These are phyloP conservation scores for Danionella dracula DNA, from an alignment of 2,797 vertebrate genomes.

Conservation along the genomic window DNA sequence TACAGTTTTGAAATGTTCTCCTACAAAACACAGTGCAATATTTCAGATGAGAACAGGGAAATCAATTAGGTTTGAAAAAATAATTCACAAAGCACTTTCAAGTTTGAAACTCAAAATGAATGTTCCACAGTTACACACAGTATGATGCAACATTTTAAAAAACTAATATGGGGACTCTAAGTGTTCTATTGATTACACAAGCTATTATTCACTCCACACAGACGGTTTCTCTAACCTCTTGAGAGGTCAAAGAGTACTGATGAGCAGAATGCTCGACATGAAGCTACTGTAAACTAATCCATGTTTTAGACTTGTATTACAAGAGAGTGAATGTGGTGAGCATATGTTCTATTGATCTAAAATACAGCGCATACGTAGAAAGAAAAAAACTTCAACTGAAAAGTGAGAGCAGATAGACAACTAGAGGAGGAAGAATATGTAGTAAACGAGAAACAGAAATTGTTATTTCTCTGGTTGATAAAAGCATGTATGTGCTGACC, in stretches of 20 bases:
- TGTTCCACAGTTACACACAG: too few species aligned
- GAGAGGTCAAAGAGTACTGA: slow-evolving; percentile 60
- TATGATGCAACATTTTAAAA: too few species aligned
- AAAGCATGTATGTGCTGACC: slow-evolving; percentile 97
- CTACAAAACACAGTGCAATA: too few species aligned
- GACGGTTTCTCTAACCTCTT: slow-evolving; percentile 58
- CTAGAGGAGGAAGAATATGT: background rate
- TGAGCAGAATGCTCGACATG: slow-evolving; percentile 71
- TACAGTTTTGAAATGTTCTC: too few species aligned
- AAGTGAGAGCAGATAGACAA: slow-evolving; percentile 29
- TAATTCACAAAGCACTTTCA: too few species aligned
- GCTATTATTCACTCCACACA: too few species aligned
- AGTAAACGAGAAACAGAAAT: background rate
- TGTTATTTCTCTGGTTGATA: slow-evolving; percentile 96
- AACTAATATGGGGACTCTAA: too few species aligned
- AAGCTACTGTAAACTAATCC: slow-evolving; percentile 79
- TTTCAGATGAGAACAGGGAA: too few species aligned
- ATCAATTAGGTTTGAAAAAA: too few species aligned
- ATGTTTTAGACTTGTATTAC: slow-evolving; percentile 77
- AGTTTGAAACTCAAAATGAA: too few species aligned
- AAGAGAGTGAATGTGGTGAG: slow-evolving; percentile 66
- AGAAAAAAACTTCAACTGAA: slow-evolving; percentile 51
- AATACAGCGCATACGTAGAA: slow-evolving; percentile 66
- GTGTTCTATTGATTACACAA: too few species aligned
- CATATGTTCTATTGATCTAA: slow-evolving; percentile 87